Conservation (phyloP, 2,888 invertebrate genomes). For the Branchipolynoe longqiensis region DNA sequence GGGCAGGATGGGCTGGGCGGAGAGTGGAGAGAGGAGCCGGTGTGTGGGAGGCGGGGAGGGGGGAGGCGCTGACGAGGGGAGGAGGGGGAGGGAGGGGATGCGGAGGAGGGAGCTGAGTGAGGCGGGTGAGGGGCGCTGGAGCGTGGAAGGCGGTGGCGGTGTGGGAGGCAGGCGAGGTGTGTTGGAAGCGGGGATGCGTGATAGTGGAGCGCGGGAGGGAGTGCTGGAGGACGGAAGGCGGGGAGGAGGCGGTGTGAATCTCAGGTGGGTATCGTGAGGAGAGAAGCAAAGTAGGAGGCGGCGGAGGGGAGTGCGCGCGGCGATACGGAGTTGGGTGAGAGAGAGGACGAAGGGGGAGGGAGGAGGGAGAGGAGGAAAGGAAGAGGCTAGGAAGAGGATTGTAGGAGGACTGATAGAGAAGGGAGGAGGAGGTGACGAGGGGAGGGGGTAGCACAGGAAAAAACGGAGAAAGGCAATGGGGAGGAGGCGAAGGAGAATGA, state of each 20-base stretch:
- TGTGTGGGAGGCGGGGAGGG: too few species aligned
- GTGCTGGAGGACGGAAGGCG: not conserved
- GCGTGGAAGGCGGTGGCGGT: too few species aligned
- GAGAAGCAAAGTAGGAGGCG: not conserved
- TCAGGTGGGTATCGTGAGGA: not conserved
- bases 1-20: too few species aligned
- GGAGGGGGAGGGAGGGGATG: not conserved
- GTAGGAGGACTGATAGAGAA: not conserved
- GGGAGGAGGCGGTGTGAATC: not conserved
- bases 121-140: not conserved
- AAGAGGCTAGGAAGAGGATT: not conserved
- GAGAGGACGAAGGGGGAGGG: not conserved
- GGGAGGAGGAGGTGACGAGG: not conserved
- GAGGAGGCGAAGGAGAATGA: conserved; percentile 15
- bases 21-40: too few species aligned
- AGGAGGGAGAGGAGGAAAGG: not conserved
- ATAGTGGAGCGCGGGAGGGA: too few species aligned
- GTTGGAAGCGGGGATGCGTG: too few species aligned
- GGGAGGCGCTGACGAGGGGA: not conserved
- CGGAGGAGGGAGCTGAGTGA: not conserved
- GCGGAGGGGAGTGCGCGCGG: not conserved
- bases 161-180: too few species aligned
- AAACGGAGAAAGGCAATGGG: not conserved
- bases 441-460: too few species aligned
- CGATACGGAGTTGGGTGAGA: too few species aligned